phyloP scores from a whole-genome alignment of 1,140 invertebrate species.

The Microplitis mediator region DNA sequence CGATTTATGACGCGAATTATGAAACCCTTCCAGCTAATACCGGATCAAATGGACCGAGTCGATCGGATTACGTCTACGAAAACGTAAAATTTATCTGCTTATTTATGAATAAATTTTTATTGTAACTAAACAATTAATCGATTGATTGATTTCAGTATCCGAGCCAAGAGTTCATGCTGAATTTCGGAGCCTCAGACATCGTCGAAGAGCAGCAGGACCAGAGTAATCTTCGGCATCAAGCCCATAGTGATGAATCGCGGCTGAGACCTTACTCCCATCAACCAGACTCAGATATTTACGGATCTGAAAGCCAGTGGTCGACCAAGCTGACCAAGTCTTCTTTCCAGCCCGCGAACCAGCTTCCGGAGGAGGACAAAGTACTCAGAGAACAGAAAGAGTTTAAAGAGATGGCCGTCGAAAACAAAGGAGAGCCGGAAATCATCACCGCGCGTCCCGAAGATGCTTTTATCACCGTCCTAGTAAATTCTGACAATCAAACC shows the following conservation, averaged over 20 bases:
- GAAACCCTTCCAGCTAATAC: slow-evolving; percentile 24
- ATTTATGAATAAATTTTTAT: neutral
- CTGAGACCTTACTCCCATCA: slow-evolving; percentile 15
- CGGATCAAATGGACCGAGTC: slow-evolving; percentile 3
- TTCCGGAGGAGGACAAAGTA: slow-evolving; percentile 43
- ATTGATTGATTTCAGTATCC: slow-evolving; percentile 43
- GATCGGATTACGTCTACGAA: slow-evolving; percentile 24
- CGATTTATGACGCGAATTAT: slow-evolving; percentile 41
- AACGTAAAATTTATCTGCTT: slow-evolving; percentile 20
- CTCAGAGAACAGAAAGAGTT: slow-evolving; percentile 3
- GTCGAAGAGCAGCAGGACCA: slow-evolving; percentile 15
- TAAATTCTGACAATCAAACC: slow-evolving; percentile 40
- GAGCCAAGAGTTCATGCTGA: slow-evolving; percentile 51
- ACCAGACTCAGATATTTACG: slow-evolving; percentile 51
- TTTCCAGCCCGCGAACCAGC: slow-evolving; percentile 64
- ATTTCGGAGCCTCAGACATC: slow-evolving; percentile 37
- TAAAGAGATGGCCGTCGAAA: slow-evolving; percentile 14
- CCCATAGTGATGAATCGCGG: neutral
- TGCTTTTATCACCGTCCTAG: slow-evolving; percentile 42
- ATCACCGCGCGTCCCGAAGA: slow-evolving; percentile 49
- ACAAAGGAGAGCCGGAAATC: slow-evolving; percentile 43
- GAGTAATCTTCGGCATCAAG: slow-evolving; percentile 6
- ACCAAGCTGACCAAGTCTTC: slow-evolving; percentile 65
- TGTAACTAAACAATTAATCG: neutral
- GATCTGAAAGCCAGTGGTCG: slow-evolving; percentile 69